These are phyloP conservation scores for Pimpla rufipes DNA, from an alignment of 2,888 invertebrate genomes.

Conservation along the genomic window DNA sequence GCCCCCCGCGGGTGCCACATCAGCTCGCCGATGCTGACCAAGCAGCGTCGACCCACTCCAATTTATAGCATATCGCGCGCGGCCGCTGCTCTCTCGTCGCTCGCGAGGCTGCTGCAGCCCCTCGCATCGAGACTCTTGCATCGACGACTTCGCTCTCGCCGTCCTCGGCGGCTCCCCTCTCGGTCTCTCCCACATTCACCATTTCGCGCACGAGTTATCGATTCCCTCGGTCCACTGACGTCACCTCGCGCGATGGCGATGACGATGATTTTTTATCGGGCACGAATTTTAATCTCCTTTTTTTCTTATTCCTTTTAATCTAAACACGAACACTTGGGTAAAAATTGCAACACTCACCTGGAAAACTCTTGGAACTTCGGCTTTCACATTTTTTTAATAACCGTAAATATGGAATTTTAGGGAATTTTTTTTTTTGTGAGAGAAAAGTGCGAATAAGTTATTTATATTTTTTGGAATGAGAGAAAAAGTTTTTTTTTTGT, in stretches of 20 bases:
- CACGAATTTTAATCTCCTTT: constrained; percentile 7
- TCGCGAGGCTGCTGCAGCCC: constrained; percentile 69
- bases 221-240: constrained; percentile 73
- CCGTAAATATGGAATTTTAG: too few relatives aligned
- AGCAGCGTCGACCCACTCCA: constrained; percentile 83
- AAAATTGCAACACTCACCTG: not conserved
- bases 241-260: constrained; percentile 66
- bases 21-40: constrained; percentile 81
- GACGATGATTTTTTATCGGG: constrained; percentile 7
- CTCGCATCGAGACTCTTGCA: constrained; percentile 70
- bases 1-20: constrained; percentile 56
- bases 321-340: not conserved
- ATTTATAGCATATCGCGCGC: constrained; percentile 75
- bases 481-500: too few relatives aligned
- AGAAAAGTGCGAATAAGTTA: too few relatives aligned
- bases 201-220: constrained; percentile 74
- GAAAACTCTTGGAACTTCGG: not conserved
- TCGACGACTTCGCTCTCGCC: constrained; percentile 74
- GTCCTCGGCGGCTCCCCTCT: constrained; percentile 29
- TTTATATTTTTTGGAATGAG: too few relatives aligned
- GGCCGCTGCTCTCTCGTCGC: constrained; percentile 61
- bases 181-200: constrained; percentile 70
- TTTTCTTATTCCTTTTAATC: too few relatives aligned
- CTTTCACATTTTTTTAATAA: not conserved
- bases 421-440: too few relatives aligned